Base-by-base conservation (phyloP, 2,888 invertebrate genomes). In the Vesta saturnalis region DNA sequence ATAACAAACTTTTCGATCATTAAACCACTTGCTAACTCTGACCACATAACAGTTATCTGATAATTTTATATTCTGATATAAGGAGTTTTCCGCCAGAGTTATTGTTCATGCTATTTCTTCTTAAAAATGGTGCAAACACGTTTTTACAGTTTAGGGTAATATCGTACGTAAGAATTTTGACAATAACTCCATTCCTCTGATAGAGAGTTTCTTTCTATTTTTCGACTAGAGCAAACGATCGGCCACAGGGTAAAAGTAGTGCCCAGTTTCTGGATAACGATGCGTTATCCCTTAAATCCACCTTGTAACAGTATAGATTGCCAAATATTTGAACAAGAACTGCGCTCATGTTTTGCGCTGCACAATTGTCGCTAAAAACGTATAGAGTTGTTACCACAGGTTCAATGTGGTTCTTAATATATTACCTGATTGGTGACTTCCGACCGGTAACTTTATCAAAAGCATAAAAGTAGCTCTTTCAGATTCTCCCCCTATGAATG, bases 331-430 rank as follows among this genome's bases (percentile, higher is more conserved):
- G n/a, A n/a, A n/a, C n/a, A n/a, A n/a, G n/a, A n/a, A n/a, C n/a
- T n/a, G n/a, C n/a, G n/a, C n/a, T 43, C 43, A n/a, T 43, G 43
- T 43, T 43, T 43, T 43, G 43, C 2, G 43, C 43, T 14, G 12
- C 43, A 43, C 43, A 43, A 14, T 43, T 43, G 12, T 43, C 43
- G 43, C 43, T 43, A 43, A 43, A 43, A 43, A 43, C 43, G 43
- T 43, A 43, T 4, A 43, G 43, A 14, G 49, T 49, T 49, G 49
- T 49, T 49, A 49, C 49, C 49, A 15, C 49, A 19, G 19, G 19
- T 54, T 54, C 19, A 54, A 54, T 19, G 18, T 43, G 43, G 43
- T 43, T 43, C 43, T 43, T 43, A n/a, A 43, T 43, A 10, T 43
- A 43, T 43, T 43, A 10, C 43, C 43, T 43, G n/a, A 43, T 43